Evolutionary conservation across 2,113 vertebrate genomes (phyloP), one percentile per base, ranked within the genome.

Genomic region (Catharus fuscescens): DNA sequence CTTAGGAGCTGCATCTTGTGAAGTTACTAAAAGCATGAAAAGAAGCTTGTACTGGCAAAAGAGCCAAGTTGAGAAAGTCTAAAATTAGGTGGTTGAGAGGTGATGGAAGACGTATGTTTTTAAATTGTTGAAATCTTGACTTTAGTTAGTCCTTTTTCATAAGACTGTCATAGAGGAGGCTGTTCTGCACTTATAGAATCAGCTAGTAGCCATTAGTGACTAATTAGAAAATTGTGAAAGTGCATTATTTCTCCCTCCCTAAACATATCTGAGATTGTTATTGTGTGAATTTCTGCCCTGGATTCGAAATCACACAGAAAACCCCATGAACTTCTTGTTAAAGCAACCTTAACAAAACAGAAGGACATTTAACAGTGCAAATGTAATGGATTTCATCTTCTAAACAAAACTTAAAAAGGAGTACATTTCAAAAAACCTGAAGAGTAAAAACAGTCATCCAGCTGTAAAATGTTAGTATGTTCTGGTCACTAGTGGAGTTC

Each of bases 101-200:
- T 79, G n/a, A 53, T 79, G 38, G n/a, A 61, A 74, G 28, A 36
- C 2, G 0, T 24, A 10, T 71, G 3, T 47, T 86, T 80, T 47
- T 15, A 62, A 71, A 67, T 45, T 8, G 14, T 24, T 7, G 4
- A 79, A 71, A 66, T 62, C n/a, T 79, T 66, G 32, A 34, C 8
- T 81, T 59, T 38, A 15, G 5, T 66, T 73, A 32, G 28, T 59
- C 13, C 9, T 74, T 42, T 71, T 50, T 61, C 25, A 25, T 25
- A 45, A 45, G 25, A 14, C 21, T 76, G 6, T 28, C 0, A 0
- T 5, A 79, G 17, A 6, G 50, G 14, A 74, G 18, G 17, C 31
- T 45, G 5, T 57, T 85, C 21, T 59, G 42, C 31, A 16, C n/a
- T 53, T 66, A 12, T 12, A 81, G 57, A 66, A 19, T 31, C 17